A percentile compares a stretch with the other conserved stretches of the same genome.
These are phyloP conservation scores for Morinoia aosen DNA, from an alignment of 2,888 invertebrate species.

Conservation along the genomic window DNA sequence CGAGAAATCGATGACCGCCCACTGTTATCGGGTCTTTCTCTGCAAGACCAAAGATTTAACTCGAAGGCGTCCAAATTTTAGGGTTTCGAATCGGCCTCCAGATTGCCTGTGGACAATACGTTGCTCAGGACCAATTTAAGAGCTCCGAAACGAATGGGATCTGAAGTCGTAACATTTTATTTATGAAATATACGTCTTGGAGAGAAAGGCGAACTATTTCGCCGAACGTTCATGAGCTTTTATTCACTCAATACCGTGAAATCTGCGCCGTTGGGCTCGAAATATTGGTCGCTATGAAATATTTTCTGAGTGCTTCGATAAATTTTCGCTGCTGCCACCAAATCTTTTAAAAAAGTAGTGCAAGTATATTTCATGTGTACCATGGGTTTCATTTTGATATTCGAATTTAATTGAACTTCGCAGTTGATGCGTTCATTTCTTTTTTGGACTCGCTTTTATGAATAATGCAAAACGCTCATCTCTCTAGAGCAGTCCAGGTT, in stretches of 20 bases:
- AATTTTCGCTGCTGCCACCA: not conserved
- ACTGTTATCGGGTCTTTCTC: conserved; percentile 23
- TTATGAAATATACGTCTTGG: not conserved
- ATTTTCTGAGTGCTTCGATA: not conserved
- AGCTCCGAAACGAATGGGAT: conserved; percentile 7
- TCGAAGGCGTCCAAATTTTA: not conserved
- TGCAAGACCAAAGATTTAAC: conserved; percentile 14
- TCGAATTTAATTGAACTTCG: too few relatives aligned
- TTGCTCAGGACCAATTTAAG: conserved; percentile 12
- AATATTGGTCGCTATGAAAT: not conserved
- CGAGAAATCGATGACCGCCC: conserved; percentile 28
- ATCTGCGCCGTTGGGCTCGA: not conserved
- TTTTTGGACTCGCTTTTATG: too few relatives aligned
- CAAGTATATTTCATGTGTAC: not conserved
- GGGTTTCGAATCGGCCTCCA: not conserved
- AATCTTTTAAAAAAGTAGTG: not conserved
- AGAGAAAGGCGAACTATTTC: not conserved
- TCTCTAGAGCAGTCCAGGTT: too few relatives aligned
- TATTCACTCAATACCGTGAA: not conserved
- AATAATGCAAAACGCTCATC: too few relatives aligned
- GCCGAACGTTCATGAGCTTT: not conserved
- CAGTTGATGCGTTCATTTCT: too few relatives aligned
- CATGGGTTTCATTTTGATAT: not conserved
- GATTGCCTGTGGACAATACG: conserved; percentile 17
- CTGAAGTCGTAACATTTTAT: conserved; percentile 1